These are phyloP conservation scores for Coilia nasus DNA, from an alignment of 2,797 vertebrate species.

Conservation along the genomic window DNA sequence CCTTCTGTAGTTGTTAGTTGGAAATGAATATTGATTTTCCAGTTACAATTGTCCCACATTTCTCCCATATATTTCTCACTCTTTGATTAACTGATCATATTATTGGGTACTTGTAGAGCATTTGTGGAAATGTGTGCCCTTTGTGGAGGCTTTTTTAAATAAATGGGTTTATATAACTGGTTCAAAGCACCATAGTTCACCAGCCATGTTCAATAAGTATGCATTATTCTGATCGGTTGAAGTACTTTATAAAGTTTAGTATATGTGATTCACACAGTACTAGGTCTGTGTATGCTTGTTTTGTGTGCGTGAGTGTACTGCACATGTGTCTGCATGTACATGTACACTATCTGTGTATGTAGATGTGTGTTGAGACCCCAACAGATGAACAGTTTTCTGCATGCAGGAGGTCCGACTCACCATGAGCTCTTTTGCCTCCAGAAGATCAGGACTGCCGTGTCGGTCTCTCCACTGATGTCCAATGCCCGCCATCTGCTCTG, in stretches of 20 bases:
- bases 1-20: neutral
- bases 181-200: too few relatives aligned
- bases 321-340: neutral
- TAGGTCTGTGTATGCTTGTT: neutral
- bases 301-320: neutral
- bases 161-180: too few relatives aligned
- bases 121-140: neutral
- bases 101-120: neutral
- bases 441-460: neutral
- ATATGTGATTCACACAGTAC: neutral
- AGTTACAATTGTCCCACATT: neutral
- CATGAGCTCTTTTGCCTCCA: constrained; percentile 8
- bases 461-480: constrained; percentile 37
- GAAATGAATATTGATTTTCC: neutral
- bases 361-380: neutral
- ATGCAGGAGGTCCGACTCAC: constrained; percentile 34
- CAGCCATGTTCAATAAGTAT: neutral
- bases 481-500: constrained; percentile 42
- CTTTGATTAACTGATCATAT: neutral
- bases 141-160: neutral
- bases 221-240: neutral
- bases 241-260: neutral
- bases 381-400: constrained; percentile 41
- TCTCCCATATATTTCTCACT: neutral
- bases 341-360: neutral